Percentiles rank a stretch among this genome's conserved stretches.
These are phyloP conservation scores for Naja naja DNA, from an alignment of 2,113 vertebrate genomes.

Conservation along the genomic window DNA sequence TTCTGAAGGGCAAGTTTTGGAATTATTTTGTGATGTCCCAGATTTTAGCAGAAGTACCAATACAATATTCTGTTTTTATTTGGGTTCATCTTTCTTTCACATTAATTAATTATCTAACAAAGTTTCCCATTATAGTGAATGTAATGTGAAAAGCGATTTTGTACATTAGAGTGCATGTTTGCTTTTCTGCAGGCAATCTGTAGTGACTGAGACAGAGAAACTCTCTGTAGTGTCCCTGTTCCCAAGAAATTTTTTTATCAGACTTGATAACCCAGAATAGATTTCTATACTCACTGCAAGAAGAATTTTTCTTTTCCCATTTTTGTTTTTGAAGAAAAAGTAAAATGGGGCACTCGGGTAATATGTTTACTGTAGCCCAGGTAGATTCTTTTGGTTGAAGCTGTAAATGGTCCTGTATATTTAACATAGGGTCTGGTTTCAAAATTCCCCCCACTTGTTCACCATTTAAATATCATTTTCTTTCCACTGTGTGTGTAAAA, in stretches of 20 bases:
- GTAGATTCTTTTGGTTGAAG: neutral
- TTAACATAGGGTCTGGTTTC: neutral
- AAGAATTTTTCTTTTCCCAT: neutral
- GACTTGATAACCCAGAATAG: neutral
- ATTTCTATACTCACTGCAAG: neutral
- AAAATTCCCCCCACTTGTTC: neutral
- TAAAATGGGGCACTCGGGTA: neutral
- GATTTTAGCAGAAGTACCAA: neutral
- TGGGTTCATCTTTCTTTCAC: neutral
- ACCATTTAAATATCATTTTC: neutral
- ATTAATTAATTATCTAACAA: neutral
- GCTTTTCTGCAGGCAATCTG: neutral
- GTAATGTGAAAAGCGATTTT: neutral
- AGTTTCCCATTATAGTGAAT: neutral
- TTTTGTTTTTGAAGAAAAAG: neutral
- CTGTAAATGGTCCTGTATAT: neutral
- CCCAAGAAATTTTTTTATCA: neutral
- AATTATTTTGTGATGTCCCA: neutral
- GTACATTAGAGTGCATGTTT: neutral
- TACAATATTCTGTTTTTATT: neutral
- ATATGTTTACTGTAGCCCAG: neutral
- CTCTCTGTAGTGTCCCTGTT: neutral
- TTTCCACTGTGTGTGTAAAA: neutral
- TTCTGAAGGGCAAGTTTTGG: neutral
- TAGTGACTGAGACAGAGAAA: neutral